Conservation (phyloP, 2,113 vertebrate genomes). For the Mesoclemmys tuberculata region DNA sequence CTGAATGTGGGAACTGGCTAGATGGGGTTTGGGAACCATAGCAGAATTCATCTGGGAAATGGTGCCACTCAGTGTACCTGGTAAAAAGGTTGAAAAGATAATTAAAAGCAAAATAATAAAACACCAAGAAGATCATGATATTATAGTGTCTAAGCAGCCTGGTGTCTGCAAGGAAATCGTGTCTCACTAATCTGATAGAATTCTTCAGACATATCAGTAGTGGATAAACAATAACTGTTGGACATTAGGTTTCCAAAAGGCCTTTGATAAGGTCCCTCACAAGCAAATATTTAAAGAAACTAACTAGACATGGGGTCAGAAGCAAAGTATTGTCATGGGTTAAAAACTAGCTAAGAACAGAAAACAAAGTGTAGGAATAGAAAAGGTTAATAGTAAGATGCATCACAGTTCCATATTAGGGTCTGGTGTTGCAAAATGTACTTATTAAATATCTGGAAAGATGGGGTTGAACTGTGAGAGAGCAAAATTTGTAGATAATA, state of each 20-base stretch:
- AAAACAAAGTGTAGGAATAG: background rate
- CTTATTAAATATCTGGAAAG: slow-evolving; percentile 20
- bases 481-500: background rate
- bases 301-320: background rate
- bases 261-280: background rate
- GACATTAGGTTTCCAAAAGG: background rate
- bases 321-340: background rate
- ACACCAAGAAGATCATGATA: background rate
- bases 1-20: background rate
- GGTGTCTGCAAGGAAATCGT: background rate
- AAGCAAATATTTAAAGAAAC: background rate
- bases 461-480: background rate
- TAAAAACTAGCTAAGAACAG: background rate
- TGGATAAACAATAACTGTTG: background rate
- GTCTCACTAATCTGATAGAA: background rate
- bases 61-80: background rate
- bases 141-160: background rate
- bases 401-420: background rate
- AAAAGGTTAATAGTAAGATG: background rate
- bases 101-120: background rate
- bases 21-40: background rate
- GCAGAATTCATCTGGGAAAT: background rate
- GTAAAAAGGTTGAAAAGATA: background rate
- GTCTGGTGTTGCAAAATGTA: background rate
- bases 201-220: background rate